Conservation (phyloP, 1,140 invertebrate species). For the Tetramorium alpestre region DNA sequence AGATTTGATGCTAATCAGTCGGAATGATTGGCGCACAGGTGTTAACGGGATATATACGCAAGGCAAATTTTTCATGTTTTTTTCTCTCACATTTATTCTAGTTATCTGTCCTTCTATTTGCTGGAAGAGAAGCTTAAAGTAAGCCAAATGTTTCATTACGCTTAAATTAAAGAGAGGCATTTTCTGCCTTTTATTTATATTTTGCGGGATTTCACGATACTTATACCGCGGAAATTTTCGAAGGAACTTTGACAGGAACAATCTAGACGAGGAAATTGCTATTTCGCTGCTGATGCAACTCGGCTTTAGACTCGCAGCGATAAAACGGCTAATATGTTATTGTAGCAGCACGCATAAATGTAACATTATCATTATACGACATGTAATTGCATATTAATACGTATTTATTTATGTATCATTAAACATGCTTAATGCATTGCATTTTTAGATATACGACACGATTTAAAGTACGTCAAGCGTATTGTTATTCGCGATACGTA, state of each 20-base stretch:
- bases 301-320: background rate
- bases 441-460: background rate
- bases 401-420: background rate
- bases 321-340: background rate
- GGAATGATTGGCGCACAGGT: constrained; percentile 29
- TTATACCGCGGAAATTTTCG: background rate
- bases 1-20: constrained; percentile 30
- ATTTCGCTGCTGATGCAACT: background rate
- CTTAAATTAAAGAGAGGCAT: background rate
- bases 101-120: background rate
- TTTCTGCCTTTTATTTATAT: background rate
- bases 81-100: background rate
- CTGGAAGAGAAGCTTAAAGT: background rate
- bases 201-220: background rate
- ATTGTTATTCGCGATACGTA: background rate
- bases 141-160: background rate
- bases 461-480: background rate
- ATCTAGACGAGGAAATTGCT: background rate
- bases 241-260: background rate
- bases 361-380: background rate
- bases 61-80: background rate
- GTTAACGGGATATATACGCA: background rate
- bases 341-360: background rate
- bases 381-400: background rate
- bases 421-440: background rate